Conservation (phyloP, 2,888 invertebrate species). For the Agrochola litura region DNA sequence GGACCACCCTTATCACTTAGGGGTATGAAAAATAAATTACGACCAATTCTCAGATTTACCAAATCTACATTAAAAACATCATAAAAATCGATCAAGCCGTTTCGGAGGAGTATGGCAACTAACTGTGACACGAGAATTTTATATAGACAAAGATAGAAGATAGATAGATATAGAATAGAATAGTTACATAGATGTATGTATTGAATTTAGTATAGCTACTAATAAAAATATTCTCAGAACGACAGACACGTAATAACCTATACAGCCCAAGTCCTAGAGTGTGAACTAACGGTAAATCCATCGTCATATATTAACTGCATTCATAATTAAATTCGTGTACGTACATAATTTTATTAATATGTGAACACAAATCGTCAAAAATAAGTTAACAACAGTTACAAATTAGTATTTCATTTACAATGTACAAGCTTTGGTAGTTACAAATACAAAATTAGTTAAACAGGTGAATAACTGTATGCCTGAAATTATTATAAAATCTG, state of each 20-base stretch:
- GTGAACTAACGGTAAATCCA: conserved; percentile 15
- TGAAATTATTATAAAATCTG: not conserved
- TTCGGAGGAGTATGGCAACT: no score
- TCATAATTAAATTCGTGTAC: conserved; percentile 40
- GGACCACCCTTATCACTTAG: no score
- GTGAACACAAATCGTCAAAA: conserved; percentile 22
- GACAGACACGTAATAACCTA: not conserved
- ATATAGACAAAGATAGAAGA: no score
- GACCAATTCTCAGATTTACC: no score
- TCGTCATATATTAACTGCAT: conserved; percentile 2
- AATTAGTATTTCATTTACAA: conserved; percentile 33
- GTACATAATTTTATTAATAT: conserved; percentile 18
- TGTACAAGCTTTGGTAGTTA: conserved; percentile 12
- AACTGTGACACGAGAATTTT: no score
- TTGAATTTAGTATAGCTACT: not conserved
- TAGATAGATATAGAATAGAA: no score
- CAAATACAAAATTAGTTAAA: conserved; percentile 11
- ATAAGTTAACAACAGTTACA: conserved; percentile 28
- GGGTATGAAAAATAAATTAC: no score
- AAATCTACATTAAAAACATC: no score
- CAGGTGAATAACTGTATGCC: not conserved
- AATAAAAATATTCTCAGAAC: no score
- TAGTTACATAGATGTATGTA: not conserved
- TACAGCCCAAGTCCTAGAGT: conserved; percentile 3
- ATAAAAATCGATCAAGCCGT: no score